Conservation (phyloP, 2,797 vertebrate genomes). For the Liparis tanakae region DNA sequence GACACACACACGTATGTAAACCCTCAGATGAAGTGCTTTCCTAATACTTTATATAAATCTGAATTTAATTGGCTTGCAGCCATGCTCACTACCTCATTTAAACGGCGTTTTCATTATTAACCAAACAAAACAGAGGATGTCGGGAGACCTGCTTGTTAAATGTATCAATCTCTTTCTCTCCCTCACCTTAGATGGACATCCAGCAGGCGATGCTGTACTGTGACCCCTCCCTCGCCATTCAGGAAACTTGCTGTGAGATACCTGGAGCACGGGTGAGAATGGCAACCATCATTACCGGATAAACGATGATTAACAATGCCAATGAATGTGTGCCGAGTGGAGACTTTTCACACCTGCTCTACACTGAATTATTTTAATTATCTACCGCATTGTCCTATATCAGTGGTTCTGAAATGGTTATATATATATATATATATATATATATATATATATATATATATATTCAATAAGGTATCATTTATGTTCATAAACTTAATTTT, state of each 20-base stretch:
- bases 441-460: too few relatives aligned
- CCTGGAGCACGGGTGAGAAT: constrained; percentile 87
- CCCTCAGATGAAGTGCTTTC: constrained; percentile 32
- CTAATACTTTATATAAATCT: constrained; percentile 47
- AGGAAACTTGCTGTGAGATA: constrained; percentile 95
- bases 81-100: constrained; percentile 50
- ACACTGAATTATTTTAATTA: background rate
- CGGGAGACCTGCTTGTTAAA: background rate
- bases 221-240: constrained; percentile 86
- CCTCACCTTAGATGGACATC: constrained; percentile 86
- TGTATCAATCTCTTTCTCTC: background rate
- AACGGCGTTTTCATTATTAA: constrained; percentile 36
- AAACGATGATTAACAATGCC: background rate
- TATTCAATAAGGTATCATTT: too few relatives aligned
- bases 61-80: constrained; percentile 47
- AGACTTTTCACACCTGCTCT: background rate
- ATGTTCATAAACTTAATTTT: too few relatives aligned
- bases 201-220: constrained; percentile 95
- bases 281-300: background rate
- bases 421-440: too few relatives aligned
- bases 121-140: constrained; percentile 17
- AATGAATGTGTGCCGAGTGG: background rate
- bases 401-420: too few relatives aligned
- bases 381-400: background rate
- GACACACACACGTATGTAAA: constrained; percentile 8